Evolutionary conservation across 2,113 vertebrate genomes (phyloP).

Genomic region (Coryphaenoides rupestris): DNA sequence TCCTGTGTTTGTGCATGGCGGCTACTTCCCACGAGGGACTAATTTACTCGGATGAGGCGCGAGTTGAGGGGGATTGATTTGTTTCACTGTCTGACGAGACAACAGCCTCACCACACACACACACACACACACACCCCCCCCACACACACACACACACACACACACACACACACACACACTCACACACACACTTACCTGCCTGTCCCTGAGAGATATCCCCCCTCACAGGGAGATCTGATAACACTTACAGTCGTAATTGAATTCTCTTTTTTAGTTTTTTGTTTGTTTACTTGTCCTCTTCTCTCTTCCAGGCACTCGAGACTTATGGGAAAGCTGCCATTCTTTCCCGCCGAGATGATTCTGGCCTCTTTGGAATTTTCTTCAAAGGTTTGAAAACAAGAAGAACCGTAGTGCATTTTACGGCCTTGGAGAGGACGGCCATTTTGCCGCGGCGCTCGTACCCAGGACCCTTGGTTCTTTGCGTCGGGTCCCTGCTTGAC

Average conservation of each 20-base stretch:
- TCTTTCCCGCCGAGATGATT: neutral
- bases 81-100: conserved; percentile 32
- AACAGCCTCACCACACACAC: conserved; percentile 4
- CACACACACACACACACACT: too few relatives aligned
- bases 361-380: neutral
- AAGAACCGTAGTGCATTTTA: conserved; percentile 2
- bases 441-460: neutral
- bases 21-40: conserved; percentile 25
- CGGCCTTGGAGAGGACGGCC: neutral
- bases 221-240: conserved; percentile 26
- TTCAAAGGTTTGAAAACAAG: conserved; percentile 4
- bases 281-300: too few relatives aligned
- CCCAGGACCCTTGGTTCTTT: neutral
- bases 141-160: conserved; percentile 4
- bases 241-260: conserved; percentile 36
- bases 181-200: too few relatives aligned
- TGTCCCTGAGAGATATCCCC: too few relatives aligned
- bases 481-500: neutral
- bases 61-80: conserved; percentile 47
- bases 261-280: conserved; percentile 17
- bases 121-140: too few relatives aligned
- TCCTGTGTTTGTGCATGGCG: conserved; percentile 18
- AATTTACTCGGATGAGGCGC: conserved; percentile 28
- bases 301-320: conserved; percentile 12
- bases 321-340: neutral